Evolutionary conservation across 1,140 invertebrate genomes (phyloP).

Genomic region (Bicyclus anynana): DNA sequence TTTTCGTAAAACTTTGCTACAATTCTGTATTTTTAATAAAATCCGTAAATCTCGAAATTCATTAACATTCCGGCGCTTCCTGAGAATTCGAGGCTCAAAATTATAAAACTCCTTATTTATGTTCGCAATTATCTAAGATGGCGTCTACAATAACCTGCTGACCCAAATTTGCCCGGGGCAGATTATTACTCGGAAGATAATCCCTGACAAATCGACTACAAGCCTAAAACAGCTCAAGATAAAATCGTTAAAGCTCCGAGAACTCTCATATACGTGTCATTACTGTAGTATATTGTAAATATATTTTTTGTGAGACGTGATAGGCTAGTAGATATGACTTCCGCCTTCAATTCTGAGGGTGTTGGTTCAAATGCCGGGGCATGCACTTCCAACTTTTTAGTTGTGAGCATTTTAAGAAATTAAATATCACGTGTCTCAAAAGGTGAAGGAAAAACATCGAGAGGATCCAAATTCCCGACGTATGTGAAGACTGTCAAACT

Average conservation of each 20-base stretch:
- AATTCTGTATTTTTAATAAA: neutral
- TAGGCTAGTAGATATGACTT: too few species aligned
- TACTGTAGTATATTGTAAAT: neutral
- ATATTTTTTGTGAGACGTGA: too few species aligned
- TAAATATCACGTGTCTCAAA: too few species aligned
- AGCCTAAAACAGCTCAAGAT: neutral
- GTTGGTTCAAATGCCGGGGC: too few species aligned
- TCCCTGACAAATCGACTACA: neutral
- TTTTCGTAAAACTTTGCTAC: neutral
- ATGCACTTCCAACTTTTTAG: too few species aligned
- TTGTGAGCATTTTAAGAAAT: too few species aligned
- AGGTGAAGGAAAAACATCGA: too few species aligned
- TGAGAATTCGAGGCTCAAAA: conserved; percentile 4
- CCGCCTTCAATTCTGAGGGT: too few species aligned
- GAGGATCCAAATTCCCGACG: too few species aligned
- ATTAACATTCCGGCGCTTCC: neutral
- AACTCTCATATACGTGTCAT: neutral
- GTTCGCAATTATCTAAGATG: neutral
- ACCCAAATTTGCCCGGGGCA: neutral
- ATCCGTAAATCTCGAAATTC: neutral
- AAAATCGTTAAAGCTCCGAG: neutral
- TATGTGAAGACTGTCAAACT: too few species aligned
- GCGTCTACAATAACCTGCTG: neutral
- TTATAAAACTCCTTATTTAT: conserved; percentile 3
- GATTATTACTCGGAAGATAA: neutral